A percentile compares a stretch with the other conserved stretches of the same genome.
phyloP scores from a whole-genome alignment of 2,113 vertebrate species.

The Nipponia nippon region DNA sequence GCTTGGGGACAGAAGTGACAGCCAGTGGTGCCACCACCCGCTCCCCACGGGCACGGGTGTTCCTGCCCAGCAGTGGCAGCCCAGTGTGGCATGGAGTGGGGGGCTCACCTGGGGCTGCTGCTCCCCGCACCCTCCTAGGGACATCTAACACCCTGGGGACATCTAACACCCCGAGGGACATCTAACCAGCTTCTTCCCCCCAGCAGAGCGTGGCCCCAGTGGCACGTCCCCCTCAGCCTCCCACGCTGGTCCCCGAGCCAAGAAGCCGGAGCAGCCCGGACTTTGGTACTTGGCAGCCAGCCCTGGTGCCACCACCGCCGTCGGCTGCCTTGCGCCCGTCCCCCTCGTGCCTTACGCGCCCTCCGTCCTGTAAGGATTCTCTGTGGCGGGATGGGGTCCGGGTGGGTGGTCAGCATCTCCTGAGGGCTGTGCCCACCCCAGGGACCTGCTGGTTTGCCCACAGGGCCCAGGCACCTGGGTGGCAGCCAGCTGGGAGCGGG shows the following conservation, averaged over 20 bases:
- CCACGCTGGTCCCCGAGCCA: not conserved
- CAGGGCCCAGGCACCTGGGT: rapidly evolving
- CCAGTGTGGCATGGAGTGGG: not conserved
- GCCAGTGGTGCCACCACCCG: rapidly evolving
- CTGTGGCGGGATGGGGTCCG: rapidly evolving
- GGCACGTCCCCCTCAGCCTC: not conserved
- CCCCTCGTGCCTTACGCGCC: slow-evolving; percentile 70
- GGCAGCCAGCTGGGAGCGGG: rapidly evolving
- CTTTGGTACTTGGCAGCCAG: slow-evolving; percentile 63
- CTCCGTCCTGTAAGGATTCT: slow-evolving; percentile 70
- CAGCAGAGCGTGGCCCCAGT: not conserved
- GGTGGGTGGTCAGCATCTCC: rapidly evolving
- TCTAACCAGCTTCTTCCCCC: not conserved
- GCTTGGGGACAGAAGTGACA: not conserved
- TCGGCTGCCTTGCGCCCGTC: slow-evolving; percentile 63
- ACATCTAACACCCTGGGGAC: rapidly evolving
- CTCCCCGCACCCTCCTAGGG: rapidly evolving
- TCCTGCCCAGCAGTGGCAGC: not conserved
- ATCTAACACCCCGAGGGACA: rapidly evolving
- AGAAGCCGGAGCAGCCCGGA: not conserved
- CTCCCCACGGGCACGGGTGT: rapidly evolving
- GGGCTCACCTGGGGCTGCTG: not conserved
- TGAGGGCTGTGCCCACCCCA: not conserved
- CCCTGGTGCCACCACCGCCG: slow-evolving; percentile 11
- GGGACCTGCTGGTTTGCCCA: rapidly evolving